Conservation (phyloP, 2,797 vertebrate genomes). For the Neoniphon sammara region DNA sequence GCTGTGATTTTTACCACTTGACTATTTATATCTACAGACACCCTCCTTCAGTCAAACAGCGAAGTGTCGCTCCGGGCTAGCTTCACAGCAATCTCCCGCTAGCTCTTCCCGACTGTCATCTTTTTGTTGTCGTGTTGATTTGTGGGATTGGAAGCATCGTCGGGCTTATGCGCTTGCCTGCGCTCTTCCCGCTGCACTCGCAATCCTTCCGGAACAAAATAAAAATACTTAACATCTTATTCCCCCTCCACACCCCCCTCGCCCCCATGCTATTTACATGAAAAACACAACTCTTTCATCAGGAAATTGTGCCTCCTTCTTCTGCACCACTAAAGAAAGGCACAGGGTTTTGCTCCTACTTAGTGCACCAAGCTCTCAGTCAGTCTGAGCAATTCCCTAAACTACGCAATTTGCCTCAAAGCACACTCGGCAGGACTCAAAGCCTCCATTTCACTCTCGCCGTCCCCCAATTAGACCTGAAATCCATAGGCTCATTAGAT, state of each 20-base stretch:
- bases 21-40: slow-evolving; percentile 72
- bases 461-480: slow-evolving; percentile 72
- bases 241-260: not conserved
- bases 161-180: slow-evolving; percentile 13
- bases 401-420: slow-evolving; percentile 32
- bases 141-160: slow-evolving; percentile 48
- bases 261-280: slow-evolving; percentile 1
- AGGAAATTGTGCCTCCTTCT: not conserved
- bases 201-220: slow-evolving; percentile 1
- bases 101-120: slow-evolving; percentile 46
- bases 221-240: slow-evolving; percentile 8
- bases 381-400: slow-evolving; percentile 34
- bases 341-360: not conserved
- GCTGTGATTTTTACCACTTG: slow-evolving; percentile 43
- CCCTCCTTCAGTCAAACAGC: slow-evolving; percentile 53
- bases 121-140: slow-evolving; percentile 44
- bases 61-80: slow-evolving; percentile 63
- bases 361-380: not conserved
- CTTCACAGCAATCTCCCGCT: slow-evolving; percentile 55
- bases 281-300: slow-evolving; percentile 1
- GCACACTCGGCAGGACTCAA: slow-evolving; percentile 30
- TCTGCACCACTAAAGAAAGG: not conserved
- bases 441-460: slow-evolving; percentile 44
- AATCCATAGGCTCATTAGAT: slow-evolving; percentile 79
- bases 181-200: slow-evolving; percentile 13